Conservation (phyloP, 2,888 invertebrate genomes). For the Spilosoma lubricipeda region DNA sequence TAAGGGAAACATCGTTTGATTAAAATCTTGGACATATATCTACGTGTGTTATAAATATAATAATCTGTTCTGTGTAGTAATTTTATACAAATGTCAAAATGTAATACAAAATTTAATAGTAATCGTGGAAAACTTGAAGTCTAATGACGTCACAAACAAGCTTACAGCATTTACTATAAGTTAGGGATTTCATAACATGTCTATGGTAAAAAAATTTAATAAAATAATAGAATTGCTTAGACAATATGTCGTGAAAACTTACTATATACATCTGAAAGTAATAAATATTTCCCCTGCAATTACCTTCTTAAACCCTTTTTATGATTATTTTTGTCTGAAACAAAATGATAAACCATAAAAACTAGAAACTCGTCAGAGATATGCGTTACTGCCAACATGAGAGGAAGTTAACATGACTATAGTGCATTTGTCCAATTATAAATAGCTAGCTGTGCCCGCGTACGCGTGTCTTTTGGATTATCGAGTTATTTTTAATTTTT, state of each 20-base stretch:
- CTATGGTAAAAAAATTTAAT: background rate
- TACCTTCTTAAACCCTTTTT: background rate
- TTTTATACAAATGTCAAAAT: too few species aligned
- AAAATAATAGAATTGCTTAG: background rate
- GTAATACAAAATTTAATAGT: background rate
- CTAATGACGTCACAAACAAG: background rate
- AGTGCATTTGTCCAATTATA: too few species aligned
- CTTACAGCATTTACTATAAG: background rate
- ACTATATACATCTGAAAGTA: conserved; percentile 1
- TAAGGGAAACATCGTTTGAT: too few species aligned
- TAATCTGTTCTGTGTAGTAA: too few species aligned
- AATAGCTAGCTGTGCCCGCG: too few species aligned
- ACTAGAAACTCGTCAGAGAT: background rate
- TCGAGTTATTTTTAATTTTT: too few species aligned
- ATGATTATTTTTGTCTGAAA: background rate
- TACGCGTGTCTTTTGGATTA: too few species aligned
- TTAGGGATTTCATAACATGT: background rate
- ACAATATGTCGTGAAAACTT: conserved; percentile 14
- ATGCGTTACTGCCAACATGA: background rate
- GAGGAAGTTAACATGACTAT: background rate
- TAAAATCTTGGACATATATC: too few species aligned
- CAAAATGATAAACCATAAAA: background rate
- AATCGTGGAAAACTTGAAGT: background rate
- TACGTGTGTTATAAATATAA: too few species aligned
- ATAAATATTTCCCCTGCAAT: conserved; percentile 1